Base-by-base conservation (phyloP, 2,797 vertebrate species). In the Sebastes itinus region DNA sequence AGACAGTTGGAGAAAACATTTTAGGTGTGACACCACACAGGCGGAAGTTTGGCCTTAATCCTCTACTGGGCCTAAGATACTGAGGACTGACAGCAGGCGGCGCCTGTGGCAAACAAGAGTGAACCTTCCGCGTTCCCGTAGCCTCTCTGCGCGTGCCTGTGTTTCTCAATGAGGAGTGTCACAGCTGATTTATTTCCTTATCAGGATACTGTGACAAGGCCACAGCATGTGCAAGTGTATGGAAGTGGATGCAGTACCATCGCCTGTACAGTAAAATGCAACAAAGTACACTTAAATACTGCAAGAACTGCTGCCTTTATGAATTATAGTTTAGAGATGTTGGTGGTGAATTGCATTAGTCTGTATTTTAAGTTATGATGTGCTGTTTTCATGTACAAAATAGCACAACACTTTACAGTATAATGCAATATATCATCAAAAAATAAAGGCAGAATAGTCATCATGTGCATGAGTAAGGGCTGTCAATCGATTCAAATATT, bases 41-140 rank as follows among this genome's bases (percentile, higher is more conserved):
- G 12, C 46, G 14, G 65, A 65, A 52, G 62, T 85, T 2, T 14
- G n/a, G 4, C 5, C 35, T 33, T n/a, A 46, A 64, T 70, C 59
- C 32, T 25, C 13, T 0, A 0, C 11, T 10, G 5, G 7, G 9
- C 42, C 59, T 14, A 75, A 16, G 4, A 11, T 68, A 27, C 58
- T 2, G 11, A 9, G 2, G 6, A 1, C 6, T 1, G 64, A 0
- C 92, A 72, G 72, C 76, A 87, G 92, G 49, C 65, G 91, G 87
- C 77, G 82, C 74, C 13, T 3, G 42, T 63, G n/a, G 7, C 77
- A 60, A 63, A 25, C 52, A 22, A 76, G 13, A 30, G 33, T 4
- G n/a, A 54, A 2, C 2, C 14, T 20, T 4, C 4, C 23, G 33
- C 54, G 20, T 14, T 72, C 61, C 72, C 18, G 32, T 4, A 2